Conservation (phyloP, 2,113 vertebrate species). For the Bolborhynchus lineola region DNA sequence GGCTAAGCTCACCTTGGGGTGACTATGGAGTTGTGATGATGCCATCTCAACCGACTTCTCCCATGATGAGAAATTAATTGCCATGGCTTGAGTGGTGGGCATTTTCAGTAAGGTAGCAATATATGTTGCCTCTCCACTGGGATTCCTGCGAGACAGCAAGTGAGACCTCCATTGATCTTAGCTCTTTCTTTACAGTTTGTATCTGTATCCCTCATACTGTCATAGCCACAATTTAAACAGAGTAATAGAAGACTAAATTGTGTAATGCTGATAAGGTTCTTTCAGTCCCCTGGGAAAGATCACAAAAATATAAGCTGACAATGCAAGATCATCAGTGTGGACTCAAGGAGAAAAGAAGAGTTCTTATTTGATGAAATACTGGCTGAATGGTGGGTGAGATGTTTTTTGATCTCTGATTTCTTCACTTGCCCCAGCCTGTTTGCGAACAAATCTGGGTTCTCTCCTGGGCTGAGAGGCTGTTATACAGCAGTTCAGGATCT, state of each 20-base stretch:
- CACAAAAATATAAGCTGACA: not conserved
- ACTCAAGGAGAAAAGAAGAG: not conserved
- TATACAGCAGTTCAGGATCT: not conserved
- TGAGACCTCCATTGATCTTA: not conserved
- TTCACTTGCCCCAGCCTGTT: not conserved
- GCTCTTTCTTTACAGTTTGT: not conserved
- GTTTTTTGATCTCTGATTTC: not conserved
- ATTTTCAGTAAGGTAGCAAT: not conserved
- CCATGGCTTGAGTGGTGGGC: accelerated
- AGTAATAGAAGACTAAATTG: not conserved
- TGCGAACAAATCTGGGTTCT: not conserved
- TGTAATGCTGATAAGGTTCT: not conserved
- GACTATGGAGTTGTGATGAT: not conserved
- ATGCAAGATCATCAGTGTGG: not conserved
- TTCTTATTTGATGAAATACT: not conserved
- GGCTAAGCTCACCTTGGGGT: not conserved
- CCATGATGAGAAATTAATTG: not conserved
- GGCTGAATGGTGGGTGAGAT: not conserved
- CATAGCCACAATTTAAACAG: not conserved
- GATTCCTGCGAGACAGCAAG: not conserved
- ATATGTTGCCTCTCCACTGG: not conserved
- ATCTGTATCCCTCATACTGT: not conserved
- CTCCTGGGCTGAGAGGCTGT: not conserved
- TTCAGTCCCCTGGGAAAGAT: not conserved
- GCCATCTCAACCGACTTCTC: not conserved